phyloP scores from a whole-genome alignment of 2,113 vertebrate genomes.

The Aldabrachelys gigantea region DNA sequence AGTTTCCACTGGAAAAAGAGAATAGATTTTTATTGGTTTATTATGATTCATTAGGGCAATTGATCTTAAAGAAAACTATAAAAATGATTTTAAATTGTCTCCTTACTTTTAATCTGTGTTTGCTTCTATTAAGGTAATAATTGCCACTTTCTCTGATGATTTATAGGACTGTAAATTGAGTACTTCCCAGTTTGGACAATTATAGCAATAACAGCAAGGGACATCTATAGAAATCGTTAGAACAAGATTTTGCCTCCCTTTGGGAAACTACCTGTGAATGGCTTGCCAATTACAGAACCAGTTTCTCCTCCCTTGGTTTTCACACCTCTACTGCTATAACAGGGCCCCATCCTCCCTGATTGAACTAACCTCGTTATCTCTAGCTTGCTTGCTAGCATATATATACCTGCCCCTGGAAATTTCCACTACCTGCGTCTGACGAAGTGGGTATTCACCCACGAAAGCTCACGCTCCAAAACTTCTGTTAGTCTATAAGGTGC shows the following conservation, averaged over 20 bases:
- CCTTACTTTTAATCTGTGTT: background rate
- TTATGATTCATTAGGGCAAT: background rate
- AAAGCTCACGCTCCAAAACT: too few species aligned
- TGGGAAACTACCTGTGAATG: too few species aligned
- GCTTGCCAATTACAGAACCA: too few species aligned
- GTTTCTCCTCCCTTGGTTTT: too few species aligned
- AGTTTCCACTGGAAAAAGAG: background rate
- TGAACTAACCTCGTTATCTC: too few species aligned
- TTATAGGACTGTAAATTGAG: background rate
- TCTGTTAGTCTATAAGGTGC: too few species aligned
- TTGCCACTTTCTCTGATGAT: background rate
- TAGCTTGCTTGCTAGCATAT: too few species aligned
- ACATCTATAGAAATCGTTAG: background rate
- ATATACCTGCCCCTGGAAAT: too few species aligned
- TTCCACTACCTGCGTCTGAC: too few species aligned
- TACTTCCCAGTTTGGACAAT: background rate
- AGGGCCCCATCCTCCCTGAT: too few species aligned
- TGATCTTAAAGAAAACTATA: background rate
- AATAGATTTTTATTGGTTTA: background rate
- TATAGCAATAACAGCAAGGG: background rate
- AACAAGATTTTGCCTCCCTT: background rate
- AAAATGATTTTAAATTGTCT: background rate
- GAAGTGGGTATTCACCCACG: too few species aligned
- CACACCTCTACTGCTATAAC: too few species aligned
- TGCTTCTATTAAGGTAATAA: background rate